Evolutionary conservation across 2,888 invertebrate genomes (phyloP), one percentile per base, ranked within the genome.

Genomic region (Seladonia tumulorum): DNA sequence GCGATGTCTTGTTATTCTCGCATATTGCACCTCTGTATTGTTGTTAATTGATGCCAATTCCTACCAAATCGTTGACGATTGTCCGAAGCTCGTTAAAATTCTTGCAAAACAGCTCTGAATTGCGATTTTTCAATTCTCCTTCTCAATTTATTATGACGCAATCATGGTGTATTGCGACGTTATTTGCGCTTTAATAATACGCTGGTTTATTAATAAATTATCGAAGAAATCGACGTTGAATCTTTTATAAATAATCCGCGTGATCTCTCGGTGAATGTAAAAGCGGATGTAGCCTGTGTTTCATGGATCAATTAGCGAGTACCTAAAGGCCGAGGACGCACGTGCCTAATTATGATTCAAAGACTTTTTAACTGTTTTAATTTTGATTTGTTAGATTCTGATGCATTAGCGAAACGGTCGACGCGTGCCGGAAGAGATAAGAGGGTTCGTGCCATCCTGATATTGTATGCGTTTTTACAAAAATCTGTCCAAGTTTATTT

Each of bases 161-260:
- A 35, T 14, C 12, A 29, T 29, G 18, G 53, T 53, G 39, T 10
- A 75, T n/a, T 25, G 29, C 16, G 22, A 66, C 25, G n/a, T 47
- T 75, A 7, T 14, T 45, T 29, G n/a, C 42, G 68, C 12, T 22
- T 68, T 42, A 53, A 49, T 14, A 82, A 78, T n/a, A 18, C n/a
- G 12, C 5, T 8, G 39, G 5, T 68, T 74, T 82, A 79, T 74
- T 79, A 68, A 81, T 82, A 82, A 49, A 42, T 81, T 81, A 82
- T 82, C 70, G 82, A 74, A 18, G 22, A 79, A 82, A 47, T 39
- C 53, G 45, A 70, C 57, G 53, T n/a, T 8, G 16, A 47, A 12
- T 47, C 39, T 47, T 57, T 75, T 82, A 79, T 78, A 82, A 73
- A 73, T 73, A 82, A 42, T n/a, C 70, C 22, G 0, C 47, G 29